Evolutionary conservation across 2,888 invertebrate species (phyloP).

Genomic region (Pollenia angustigena): DNA sequence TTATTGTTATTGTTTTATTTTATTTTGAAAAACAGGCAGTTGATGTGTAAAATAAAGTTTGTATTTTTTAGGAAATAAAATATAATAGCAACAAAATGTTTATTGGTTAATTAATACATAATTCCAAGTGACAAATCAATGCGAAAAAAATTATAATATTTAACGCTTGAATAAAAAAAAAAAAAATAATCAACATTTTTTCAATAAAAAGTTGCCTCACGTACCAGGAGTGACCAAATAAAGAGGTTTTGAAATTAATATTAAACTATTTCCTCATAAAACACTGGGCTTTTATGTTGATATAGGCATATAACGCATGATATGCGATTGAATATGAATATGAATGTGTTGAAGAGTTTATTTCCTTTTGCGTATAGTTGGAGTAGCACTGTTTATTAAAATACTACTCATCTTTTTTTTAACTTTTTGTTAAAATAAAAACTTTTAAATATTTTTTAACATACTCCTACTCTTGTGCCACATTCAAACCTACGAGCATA

Average conservation of each 20-base stretch:
- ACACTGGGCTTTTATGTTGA: slow-evolving; percentile 41
- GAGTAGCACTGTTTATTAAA: slow-evolving; percentile 4
- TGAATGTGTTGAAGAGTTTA: not conserved
- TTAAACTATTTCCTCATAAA: slow-evolving; percentile 69
- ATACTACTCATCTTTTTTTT: not conserved
- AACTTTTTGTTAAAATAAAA: not conserved
- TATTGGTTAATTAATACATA: slow-evolving; percentile 52
- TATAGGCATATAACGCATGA: not conserved
- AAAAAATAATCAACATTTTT: slow-evolving; percentile 1
- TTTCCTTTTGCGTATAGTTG: slow-evolving; percentile 15
- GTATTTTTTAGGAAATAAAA: not conserved
- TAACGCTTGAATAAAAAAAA: slow-evolving; percentile 25
- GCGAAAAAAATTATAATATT: slow-evolving; percentile 2
- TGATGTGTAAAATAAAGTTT: slow-evolving; percentile 5
- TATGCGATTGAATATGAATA: not conserved
- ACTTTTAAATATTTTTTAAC: not conserved
- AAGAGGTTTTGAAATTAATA: slow-evolving; percentile 63
- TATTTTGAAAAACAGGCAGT: not conserved
- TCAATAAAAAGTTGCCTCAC: slow-evolving; percentile 50
- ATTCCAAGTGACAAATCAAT: slow-evolving; percentile 61
- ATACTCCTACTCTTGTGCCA: slow-evolving; percentile 36
- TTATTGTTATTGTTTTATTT: not conserved
- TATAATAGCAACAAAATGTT: slow-evolving; percentile 16
- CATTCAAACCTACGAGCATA: not conserved
- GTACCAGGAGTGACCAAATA: slow-evolving; percentile 57